Evolutionary conservation across 2,113 vertebrate genomes (phyloP), one percentile per base, ranked within the genome.

Genomic region (Oreochromis aureus): DNA sequence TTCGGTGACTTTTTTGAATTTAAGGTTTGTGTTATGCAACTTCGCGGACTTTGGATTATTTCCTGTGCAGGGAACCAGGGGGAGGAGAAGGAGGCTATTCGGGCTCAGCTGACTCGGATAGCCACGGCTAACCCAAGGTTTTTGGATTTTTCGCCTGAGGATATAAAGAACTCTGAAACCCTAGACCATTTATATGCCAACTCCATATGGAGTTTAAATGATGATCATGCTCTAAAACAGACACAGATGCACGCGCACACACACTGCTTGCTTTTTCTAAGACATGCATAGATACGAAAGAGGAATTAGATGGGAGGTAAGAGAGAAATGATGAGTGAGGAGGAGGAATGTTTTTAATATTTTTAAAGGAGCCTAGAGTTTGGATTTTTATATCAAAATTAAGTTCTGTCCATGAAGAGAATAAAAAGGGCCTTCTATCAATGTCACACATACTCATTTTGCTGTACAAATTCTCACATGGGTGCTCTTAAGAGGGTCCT

Each of bases 191-290:
- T 83, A 34, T 24, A 15, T 63, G 19, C 6, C 0, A 15, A n/a
- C 48, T 85, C 56, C 86, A 69, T 84, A 22, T 86, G 69, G 24
- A 4, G 55, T 89, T 71, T 48, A 36, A 59, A 87, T 91, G 91
- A 22, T 6, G 10, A 56, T 22, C 54, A 56, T 24, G 10, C n/a
- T 24, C n/a, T 10, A 12, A 56, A 5, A 24, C n/a, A 55, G n/a
- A 3, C n/a, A 11, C 53, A 10, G 5, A 55, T 61, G 22, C 63
- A 27, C 27, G 27, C 27, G 27, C 30, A 36, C 54, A 36, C 18
- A 55, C 53, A n/a, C 39, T 3, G 80, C 39, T 4, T 41, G 41
- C 6, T 34, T 54, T 76, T 54, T 69, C 10, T 10, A 69, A 81
- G 41, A 39, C 27, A 13, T 59, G 44, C 18, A 3, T 39, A 34